Percentiles rank a stretch among this genome's conserved stretches.
Evolutionary conservation across 2,888 invertebrate genomes (phyloP).

Genomic region (Ennomos erosarius): DNA sequence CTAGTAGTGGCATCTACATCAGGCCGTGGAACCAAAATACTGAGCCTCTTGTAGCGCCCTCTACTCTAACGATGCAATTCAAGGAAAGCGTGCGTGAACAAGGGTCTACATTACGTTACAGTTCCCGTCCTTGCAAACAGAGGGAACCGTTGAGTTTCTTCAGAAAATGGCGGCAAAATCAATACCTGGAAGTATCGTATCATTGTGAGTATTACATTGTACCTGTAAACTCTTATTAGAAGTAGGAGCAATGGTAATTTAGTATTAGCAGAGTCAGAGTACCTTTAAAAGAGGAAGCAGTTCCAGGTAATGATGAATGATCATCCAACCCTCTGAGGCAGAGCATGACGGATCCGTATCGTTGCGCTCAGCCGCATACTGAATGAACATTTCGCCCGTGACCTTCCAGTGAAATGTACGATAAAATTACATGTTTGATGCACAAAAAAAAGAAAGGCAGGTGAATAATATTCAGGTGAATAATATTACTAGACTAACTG

Average conservation of each 20-base stretch:
- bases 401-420: slow-evolving; percentile 51
- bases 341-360: slow-evolving; percentile 69
- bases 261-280: background rate
- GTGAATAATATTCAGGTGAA: slow-evolving; percentile 13
- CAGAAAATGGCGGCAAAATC: slow-evolving; percentile 32
- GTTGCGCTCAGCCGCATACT: slow-evolving; percentile 63
- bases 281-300: slow-evolving; percentile 35
- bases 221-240: no score
- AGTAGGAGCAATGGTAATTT: no score
- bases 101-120: slow-evolving; percentile 22
- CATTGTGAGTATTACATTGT: no score
- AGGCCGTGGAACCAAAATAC: slow-evolving; percentile 2
- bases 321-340: slow-evolving; percentile 43
- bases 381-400: slow-evolving; percentile 62
- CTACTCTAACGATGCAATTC: slow-evolving; percentile 17
- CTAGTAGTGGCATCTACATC: slow-evolving; percentile 33
- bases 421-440: slow-evolving; percentile 28
- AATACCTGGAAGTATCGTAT: slow-evolving; percentile 28
- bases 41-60: slow-evolving; percentile 18
- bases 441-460: slow-evolving; percentile 18
- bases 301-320: slow-evolving; percentile 41
- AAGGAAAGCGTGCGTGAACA: background rate
- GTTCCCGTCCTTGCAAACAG: slow-evolving; percentile 28
- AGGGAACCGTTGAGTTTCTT: slow-evolving; percentile 32
- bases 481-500: background rate